A percentile compares a stretch with the other conserved stretches of the same genome.
Evolutionary conservation across 2,113 vertebrate species (phyloP).

Genomic region (Apodemus sylvaticus): DNA sequence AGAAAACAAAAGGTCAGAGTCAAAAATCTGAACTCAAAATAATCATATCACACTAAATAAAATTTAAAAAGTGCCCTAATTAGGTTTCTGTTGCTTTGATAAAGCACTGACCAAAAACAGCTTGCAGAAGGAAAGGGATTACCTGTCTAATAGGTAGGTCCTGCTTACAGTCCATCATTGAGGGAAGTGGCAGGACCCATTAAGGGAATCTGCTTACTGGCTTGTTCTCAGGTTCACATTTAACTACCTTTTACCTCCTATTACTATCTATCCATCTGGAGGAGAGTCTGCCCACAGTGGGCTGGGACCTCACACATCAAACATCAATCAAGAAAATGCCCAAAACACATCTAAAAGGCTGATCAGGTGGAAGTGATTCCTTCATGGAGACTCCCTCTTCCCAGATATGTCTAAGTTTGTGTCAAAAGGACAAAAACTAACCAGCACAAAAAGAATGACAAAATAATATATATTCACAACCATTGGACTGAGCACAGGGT

Average conservation of each 20-base stretch:
- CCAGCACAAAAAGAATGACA: not conserved
- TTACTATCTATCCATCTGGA: not conserved
- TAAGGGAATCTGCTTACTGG: not conserved
- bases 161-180: not conserved
- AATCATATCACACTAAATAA: conserved; percentile 24
- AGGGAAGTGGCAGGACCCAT: not conserved
- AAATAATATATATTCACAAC: conserved; percentile 6
- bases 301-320: not conserved
- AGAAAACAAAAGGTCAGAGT: conserved; percentile 16
- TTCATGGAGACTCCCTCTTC: not conserved
- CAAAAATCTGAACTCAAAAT: not conserved
- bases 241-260: not conserved
- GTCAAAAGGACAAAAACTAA: not conserved
- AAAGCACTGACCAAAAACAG: not conserved
- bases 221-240: not conserved
- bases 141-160: not conserved
- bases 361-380: not conserved
- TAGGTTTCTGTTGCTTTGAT: not conserved
- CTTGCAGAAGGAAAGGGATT: too few relatives aligned
- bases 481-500: too few relatives aligned
- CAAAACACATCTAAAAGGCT: too few relatives aligned
- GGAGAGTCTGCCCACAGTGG: not conserved
- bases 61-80: not conserved
- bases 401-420: not conserved
- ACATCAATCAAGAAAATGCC: not conserved